A percentile compares a stretch with the other conserved stretches of the same genome.
Evolutionary conservation across 2,888 invertebrate species (phyloP).

Genomic region (Pyrrhia umbra): DNA sequence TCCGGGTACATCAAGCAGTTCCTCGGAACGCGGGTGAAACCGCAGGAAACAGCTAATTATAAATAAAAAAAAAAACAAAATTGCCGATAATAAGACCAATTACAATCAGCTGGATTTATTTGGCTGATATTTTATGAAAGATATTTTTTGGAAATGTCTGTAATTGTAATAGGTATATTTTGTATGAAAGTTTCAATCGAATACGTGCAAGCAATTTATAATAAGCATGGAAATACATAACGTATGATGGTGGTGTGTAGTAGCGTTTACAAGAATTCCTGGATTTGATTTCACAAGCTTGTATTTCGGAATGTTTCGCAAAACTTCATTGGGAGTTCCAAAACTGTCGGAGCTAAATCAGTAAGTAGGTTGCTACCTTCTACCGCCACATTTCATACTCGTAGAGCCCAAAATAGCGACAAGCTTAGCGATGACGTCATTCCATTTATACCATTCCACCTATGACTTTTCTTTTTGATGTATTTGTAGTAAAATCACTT

Average conservation of each 20-base stretch:
- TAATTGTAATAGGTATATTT: too few species aligned
- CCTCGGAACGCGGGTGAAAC: too few species aligned
- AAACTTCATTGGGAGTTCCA: constrained; percentile 5
- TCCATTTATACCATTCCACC: constrained; percentile 9
- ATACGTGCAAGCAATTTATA: too few species aligned
- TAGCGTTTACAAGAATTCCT: constrained; percentile 21
- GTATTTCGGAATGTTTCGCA: constrained; percentile 34
- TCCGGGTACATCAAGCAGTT: too few species aligned
- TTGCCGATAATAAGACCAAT: too few species aligned
- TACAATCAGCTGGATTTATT: too few species aligned
- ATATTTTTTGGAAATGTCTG: too few species aligned
- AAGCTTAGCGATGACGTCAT: constrained; percentile 16
- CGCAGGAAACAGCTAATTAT: too few species aligned
- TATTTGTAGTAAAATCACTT: background rate
- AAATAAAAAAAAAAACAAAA: too few species aligned
- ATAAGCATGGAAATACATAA: background rate
- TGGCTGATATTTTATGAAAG: too few species aligned
- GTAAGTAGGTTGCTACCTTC: constrained; percentile 34
- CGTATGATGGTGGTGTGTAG: constrained; percentile 1
- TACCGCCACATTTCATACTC: constrained; percentile 22
- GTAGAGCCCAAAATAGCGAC: constrained; percentile 32
- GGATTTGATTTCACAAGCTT: constrained; percentile 32
- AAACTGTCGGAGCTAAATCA: constrained; percentile 36
- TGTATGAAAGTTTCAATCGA: too few species aligned
- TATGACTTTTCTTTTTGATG: background rate